These are phyloP conservation scores for Bugula neritina DNA, from an alignment of 2,888 invertebrate species.

Conservation along the genomic window DNA sequence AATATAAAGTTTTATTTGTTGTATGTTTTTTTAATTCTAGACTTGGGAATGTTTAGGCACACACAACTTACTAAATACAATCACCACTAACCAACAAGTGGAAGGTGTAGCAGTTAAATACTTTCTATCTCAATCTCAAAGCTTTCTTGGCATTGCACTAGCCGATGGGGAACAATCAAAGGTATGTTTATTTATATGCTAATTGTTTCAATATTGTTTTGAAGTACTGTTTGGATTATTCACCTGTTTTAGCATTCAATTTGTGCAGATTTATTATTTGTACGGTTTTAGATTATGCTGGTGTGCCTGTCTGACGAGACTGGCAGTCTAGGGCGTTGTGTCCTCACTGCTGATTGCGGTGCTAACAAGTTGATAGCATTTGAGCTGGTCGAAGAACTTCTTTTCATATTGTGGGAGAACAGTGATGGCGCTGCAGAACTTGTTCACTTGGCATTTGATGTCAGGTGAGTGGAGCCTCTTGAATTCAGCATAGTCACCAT, in stretches of 20 bases:
- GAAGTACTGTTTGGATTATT: too few species aligned
- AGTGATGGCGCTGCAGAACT: neutral
- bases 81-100: neutral
- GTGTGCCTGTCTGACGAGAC: neutral
- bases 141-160: neutral
- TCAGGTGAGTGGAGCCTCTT: neutral
- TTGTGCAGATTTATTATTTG: too few species aligned
- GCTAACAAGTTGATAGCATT: neutral
- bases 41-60: conserved; percentile 6
- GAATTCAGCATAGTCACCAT: too few species aligned
- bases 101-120: neutral
- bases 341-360: neutral
- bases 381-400: neutral
- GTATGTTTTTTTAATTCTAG: neutral
- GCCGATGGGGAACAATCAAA: neutral
- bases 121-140: neutral
- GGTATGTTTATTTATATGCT: neutral
- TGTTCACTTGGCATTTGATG: neutral
- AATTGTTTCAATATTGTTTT: too few species aligned
- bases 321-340: neutral
- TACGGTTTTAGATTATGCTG: conserved; percentile 4
- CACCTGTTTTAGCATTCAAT: too few species aligned
- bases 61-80: neutral
- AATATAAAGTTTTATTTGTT: neutral
- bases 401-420: conserved; percentile 10